phyloP scores from a whole-genome alignment of 2,113 vertebrate species.

The Halcyon senegalensis region DNA sequence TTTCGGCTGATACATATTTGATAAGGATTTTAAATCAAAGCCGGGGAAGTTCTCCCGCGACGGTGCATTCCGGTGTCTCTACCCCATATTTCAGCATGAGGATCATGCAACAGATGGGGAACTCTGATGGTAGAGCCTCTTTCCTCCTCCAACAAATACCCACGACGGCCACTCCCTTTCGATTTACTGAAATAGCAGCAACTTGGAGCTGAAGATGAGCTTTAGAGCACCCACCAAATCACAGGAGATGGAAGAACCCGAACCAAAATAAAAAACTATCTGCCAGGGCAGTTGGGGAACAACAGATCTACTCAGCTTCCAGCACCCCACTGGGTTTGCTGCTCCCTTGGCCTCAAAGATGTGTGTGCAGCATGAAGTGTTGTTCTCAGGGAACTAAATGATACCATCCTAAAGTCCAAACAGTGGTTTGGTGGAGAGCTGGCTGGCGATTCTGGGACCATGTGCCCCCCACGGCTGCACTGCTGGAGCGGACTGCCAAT shows the following conservation, averaged over 20 bases:
- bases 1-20: background rate
- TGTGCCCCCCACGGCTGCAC: fast-evolving
- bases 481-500: background rate
- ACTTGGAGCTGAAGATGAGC: background rate
- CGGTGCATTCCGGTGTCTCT: background rate
- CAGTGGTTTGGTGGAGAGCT: background rate
- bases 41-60: background rate
- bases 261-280: background rate
- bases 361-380: background rate
- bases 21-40: background rate
- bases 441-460: background rate
- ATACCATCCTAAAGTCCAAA: background rate
- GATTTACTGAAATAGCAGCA: background rate
- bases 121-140: background rate
- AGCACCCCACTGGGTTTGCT: background rate
- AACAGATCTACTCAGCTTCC: background rate
- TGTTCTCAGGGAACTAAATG: background rate
- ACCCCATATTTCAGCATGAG: background rate
- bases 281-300: background rate
- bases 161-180: background rate
- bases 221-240: background rate
- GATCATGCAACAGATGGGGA: background rate
- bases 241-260: background rate
- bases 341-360: background rate
- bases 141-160: background rate